Evolutionary conservation across 1,140 invertebrate genomes (phyloP).

Genomic region (Sarcophaga bullata): DNA sequence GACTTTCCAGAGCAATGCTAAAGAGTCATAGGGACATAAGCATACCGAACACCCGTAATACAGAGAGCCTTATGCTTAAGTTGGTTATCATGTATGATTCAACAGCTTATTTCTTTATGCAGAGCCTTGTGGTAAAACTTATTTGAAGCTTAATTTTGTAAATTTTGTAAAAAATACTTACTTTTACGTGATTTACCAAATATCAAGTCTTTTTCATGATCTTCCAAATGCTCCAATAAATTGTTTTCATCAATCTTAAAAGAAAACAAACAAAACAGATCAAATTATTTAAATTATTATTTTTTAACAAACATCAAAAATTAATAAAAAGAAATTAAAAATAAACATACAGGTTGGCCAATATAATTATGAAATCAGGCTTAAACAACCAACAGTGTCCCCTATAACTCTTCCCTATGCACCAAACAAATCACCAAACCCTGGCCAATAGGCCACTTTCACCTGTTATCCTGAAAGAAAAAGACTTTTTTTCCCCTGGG

Average conservation of each 20-base stretch:
- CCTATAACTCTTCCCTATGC: not conserved
- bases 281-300: conserved; percentile 24
- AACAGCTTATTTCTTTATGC: no score
- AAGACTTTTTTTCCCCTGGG: not conserved
- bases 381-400: no score
- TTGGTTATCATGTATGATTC: no score
- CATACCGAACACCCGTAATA: no score
- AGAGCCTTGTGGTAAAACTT: no score
- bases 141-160: no score
- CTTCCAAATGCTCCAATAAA: conserved; percentile 55
- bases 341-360: not conserved
- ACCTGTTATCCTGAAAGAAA: not conserved
- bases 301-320: conserved; percentile 21
- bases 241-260: conserved; percentile 62
- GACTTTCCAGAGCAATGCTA: no score
- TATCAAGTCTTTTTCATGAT: conserved; percentile 59
- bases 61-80: no score
- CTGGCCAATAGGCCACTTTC: not conserved
- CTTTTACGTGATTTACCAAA: conserved; percentile 55
- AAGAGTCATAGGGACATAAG: no score
- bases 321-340: not conserved
- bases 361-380: not conserved
- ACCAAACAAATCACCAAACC: not conserved
- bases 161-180: conserved; percentile 49
- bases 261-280: conserved; percentile 33